Evolutionary conservation across 2,888 invertebrate species (phyloP).

Genomic region (Perdita meconis): DNA sequence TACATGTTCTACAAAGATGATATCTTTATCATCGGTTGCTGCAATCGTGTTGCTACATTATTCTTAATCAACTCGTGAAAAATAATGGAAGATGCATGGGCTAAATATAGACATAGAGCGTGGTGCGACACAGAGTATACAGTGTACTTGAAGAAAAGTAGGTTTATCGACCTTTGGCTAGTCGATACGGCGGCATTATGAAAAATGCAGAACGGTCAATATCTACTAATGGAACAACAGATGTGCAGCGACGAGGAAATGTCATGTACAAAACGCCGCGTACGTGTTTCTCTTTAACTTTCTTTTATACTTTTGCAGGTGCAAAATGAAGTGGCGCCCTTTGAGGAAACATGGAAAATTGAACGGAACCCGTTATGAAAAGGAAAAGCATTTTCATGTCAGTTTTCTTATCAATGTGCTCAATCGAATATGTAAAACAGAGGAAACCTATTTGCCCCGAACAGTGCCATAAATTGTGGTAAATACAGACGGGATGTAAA

Average conservation of each 20-base stretch:
- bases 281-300: no score
- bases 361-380: conserved; percentile 7
- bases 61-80: neutral
- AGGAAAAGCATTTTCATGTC: neutral
- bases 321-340: no score
- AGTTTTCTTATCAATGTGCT: conserved; percentile 12
- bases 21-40: conserved; percentile 12
- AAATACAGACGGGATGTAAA: conserved; percentile 28
- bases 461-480: conserved; percentile 31
- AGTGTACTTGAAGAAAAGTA: conserved; percentile 10
- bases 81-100: neutral
- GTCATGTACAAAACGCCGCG: no score
- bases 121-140: neutral
- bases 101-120: conserved; percentile 1
- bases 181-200: conserved; percentile 29
- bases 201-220: conserved; percentile 16
- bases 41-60: neutral
- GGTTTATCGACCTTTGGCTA: conserved; percentile 43
- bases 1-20: conserved; percentile 3
- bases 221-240: conserved; percentile 1
- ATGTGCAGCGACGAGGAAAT: no score
- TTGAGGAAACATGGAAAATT: neutral
- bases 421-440: conserved; percentile 35
- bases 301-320: no score
- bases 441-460: conserved; percentile 37